Conservation (phyloP, 2,888 invertebrate genomes). For the Meiosimyza decipiens region DNA sequence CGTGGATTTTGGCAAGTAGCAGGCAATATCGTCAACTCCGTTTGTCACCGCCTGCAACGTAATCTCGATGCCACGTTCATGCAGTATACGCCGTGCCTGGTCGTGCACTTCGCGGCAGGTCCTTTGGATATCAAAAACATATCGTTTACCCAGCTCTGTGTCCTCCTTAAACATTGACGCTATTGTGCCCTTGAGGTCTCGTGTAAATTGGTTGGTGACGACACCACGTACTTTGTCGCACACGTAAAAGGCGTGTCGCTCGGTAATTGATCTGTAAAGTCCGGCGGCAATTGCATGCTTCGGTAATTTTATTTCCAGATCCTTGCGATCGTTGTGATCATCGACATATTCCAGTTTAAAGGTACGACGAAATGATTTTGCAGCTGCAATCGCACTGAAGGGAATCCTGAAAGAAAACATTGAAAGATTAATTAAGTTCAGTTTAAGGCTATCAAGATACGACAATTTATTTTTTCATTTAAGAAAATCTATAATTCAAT, state of each 20-base stretch:
- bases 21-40: constrained; percentile 48
- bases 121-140: constrained; percentile 89
- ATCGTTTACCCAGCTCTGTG: constrained; percentile 86
- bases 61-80: constrained; percentile 67
- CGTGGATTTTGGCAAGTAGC: constrained; percentile 43
- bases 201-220: constrained; percentile 88
- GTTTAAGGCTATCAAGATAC: too few species aligned
- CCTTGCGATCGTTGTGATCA: constrained; percentile 74
- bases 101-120: constrained; percentile 92
- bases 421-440: constrained; percentile 4
- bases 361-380: constrained; percentile 78
- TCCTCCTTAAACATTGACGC: constrained; percentile 92
- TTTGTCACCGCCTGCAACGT: constrained; percentile 38
- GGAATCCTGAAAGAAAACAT: constrained; percentile 73
- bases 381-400: constrained; percentile 83
- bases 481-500: too few species aligned
- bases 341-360: constrained; percentile 81
- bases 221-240: constrained; percentile 90
- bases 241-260: constrained; percentile 92
- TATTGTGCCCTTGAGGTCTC: constrained; percentile 90
- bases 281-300: constrained; percentile 85
- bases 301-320: constrained; percentile 82
- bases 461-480: too few species aligned
- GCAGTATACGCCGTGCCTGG: constrained; percentile 82
- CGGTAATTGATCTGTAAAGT: constrained; percentile 86